phyloP scores from a whole-genome alignment of 2,797 vertebrate species.

The Holocentrus rufus region DNA sequence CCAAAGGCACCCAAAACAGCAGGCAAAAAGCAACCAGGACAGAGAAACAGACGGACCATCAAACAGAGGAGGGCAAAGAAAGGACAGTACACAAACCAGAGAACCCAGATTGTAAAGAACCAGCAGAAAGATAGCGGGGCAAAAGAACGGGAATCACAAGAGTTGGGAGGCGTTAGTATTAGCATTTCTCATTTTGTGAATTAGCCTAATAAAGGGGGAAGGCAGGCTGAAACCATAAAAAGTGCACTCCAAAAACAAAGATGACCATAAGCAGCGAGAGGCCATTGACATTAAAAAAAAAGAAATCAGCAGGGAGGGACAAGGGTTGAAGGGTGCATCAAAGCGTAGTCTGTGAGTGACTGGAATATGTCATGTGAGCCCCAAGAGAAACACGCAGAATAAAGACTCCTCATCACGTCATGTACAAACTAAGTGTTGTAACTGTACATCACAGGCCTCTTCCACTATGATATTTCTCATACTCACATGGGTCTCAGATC shows the following conservation, averaged over 20 bases:
- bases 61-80: conserved; percentile 74
- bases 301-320: conserved; percentile 38
- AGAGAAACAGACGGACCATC: conserved; percentile 72
- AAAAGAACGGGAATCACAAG: conserved; percentile 66
- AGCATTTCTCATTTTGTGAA: conserved; percentile 66
- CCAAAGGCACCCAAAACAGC: conserved; percentile 67
- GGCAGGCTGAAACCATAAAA: conserved; percentile 61
- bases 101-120: conserved; percentile 67
- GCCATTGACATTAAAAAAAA: conserved; percentile 13
- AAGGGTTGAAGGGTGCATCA: conserved; percentile 47
- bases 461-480: conserved; percentile 19
- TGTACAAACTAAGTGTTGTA: conserved; percentile 18
- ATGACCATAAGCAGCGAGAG: conserved; percentile 54
- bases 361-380: conserved; percentile 16
- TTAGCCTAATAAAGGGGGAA: conserved; percentile 58
- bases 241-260: conserved; percentile 62
- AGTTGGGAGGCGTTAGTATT: conserved; percentile 75
- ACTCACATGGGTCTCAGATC: conserved; percentile 94
- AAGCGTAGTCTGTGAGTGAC: conserved; percentile 28
- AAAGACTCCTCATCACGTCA: conserved; percentile 23
- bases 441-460: conserved; percentile 10
- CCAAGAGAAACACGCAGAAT: conserved; percentile 21
- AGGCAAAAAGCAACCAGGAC: conserved; percentile 75
- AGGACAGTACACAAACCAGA: conserved; percentile 73
- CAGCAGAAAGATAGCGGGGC: conserved; percentile 62